Conservation (phyloP, 1,140 invertebrate genomes). For the Kradibia gibbosae region DNA sequence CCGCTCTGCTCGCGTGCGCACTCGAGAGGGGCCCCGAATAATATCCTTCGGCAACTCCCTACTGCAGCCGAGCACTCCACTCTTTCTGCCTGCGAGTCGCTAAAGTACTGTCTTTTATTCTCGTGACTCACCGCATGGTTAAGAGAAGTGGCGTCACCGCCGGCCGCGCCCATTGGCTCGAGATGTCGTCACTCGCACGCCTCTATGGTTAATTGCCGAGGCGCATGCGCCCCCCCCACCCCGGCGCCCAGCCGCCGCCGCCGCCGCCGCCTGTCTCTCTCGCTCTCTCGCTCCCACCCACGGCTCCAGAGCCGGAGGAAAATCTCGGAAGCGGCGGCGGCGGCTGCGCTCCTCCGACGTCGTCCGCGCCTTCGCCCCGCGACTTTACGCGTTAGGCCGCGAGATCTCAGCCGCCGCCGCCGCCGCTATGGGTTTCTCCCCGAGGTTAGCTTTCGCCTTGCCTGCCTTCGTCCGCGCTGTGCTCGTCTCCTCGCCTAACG, state of each 20-base stretch:
- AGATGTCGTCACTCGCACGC: slow-evolving; percentile 60
- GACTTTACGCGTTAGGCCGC: no score
- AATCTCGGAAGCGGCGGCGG: not conserved
- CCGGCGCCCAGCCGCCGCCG: not conserved
- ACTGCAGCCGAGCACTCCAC: slow-evolving; percentile 54
- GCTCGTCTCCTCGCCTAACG: no score
- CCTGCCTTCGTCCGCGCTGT: not conserved
- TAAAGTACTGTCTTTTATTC: slow-evolving; percentile 70
- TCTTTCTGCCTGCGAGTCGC: slow-evolving; percentile 63
- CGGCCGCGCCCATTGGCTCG: slow-evolving; percentile 59
- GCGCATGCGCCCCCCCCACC: slow-evolving; percentile 53
- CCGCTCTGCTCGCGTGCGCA: not conserved
- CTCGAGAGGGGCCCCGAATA: not conserved
- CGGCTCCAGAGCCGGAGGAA: not conserved
- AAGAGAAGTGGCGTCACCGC: slow-evolving; percentile 69
- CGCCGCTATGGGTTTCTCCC: not conserved
- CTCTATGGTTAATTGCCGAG: slow-evolving; percentile 55
- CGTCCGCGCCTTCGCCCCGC: not conserved
- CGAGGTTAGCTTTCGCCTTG: not conserved
- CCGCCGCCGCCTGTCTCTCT: not conserved
- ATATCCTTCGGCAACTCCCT: not conserved
- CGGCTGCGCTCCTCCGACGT: not conserved
- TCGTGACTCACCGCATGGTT: slow-evolving; percentile 69
- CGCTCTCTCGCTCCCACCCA: not conserved
- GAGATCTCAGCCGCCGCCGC: not conserved